Evolutionary conservation across 2,888 invertebrate genomes (phyloP), one percentile per base, ranked within the genome.

Genomic region (Gisinianus flammeolus): DNA sequence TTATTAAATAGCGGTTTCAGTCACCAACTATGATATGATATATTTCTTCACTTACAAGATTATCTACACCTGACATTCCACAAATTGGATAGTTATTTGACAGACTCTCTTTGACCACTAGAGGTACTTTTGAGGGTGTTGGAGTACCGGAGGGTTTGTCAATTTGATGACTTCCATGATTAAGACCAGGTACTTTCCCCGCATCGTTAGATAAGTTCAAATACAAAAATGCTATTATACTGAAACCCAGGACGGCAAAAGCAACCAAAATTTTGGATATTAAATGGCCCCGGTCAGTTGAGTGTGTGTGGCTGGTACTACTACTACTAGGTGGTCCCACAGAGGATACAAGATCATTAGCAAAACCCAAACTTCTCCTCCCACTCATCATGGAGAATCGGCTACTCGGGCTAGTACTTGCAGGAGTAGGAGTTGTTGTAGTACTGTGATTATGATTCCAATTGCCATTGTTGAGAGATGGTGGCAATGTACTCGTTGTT

Each of bases 81-180:
- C 83, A 83, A 69, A 83, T 78, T 0, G 82, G 81, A 78, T 79
- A 76, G 24, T 76, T 76, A 54, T 68, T 76, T 22, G 69, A 52
- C 10, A 76, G 69, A 5, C 52, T 35, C 10, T 24, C 26, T 62
- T 62, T 24, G 3, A 24, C 56, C 6, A 8, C 56, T 62, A 24
- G 22, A 24, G n/a, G 54, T 26, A 64, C 44, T 24, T 16, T 8
- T 33, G 75, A 56, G 22, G 58, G 16, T 24, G 67, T 19, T 22
- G 44, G 26, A 1, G 28, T 5, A 28, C 28, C 5, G 22, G 66
- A 22, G 54, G 54, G 54, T 54, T 16, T 10, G 8, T 44, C 8
- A 44, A 44, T 6, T 6, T 44, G 44, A 10, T 16, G 44, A 52
- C 67, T 66, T 44, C 12, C 26, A 12, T 35, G 16, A 10, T 8